Percentiles rank a stretch among this genome's conserved stretches.
Evolutionary conservation across 2,888 invertebrate species (phyloP).

Genomic region (Sylvicola cinctus): DNA sequence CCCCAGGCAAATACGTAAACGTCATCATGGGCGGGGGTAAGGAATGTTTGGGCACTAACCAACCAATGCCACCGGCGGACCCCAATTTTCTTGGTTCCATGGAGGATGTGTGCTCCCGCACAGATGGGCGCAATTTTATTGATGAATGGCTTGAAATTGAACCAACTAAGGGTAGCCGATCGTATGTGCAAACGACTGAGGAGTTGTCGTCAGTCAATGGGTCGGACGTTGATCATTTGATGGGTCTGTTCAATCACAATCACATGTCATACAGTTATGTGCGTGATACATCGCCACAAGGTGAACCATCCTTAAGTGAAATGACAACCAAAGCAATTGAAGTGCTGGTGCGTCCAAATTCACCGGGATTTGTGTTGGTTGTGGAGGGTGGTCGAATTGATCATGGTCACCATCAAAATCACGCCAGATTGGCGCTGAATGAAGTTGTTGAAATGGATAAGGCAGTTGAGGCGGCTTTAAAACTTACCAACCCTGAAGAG

Average conservation of each 20-base stretch:
- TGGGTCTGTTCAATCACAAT: slow-evolving; percentile 33
- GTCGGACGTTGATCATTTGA: slow-evolving; percentile 23
- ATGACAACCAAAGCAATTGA: slow-evolving; percentile 37
- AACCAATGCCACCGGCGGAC: slow-evolving; percentile 11
- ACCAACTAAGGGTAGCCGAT: slow-evolving; percentile 18
- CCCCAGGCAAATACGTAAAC: slow-evolving; percentile 36
- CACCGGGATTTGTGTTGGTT: slow-evolving; percentile 31
- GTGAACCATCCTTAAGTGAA: slow-evolving; percentile 32
- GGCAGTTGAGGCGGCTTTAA: slow-evolving; percentile 34
- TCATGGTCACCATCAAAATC: slow-evolving; percentile 41
- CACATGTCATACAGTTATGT: slow-evolving; percentile 35
- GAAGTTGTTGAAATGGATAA: slow-evolving; percentile 41
- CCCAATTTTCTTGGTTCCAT: slow-evolving; percentile 15
- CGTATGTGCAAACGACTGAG: slow-evolving; percentile 21
- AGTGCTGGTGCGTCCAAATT: slow-evolving; percentile 23
- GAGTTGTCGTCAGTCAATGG: slow-evolving; percentile 25
- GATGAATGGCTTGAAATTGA: slow-evolving; percentile 30
- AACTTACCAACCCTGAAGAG: slow-evolving; percentile 29
- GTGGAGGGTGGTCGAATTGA: slow-evolving; percentile 42
- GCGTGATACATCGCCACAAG: slow-evolving; percentile 18
- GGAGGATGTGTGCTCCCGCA: slow-evolving; percentile 24
- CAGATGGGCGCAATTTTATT: slow-evolving; percentile 33
- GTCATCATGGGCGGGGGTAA: slow-evolving; percentile 42
- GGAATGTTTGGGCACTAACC: slow-evolving; percentile 24
- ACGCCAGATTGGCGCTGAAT: slow-evolving; percentile 34